Evolutionary conservation across 37 sponge, comb jelly and placozoan genomes (phyloP), one percentile per base, ranked within the genome.

Genomic region (Halichondria panicea): DNA sequence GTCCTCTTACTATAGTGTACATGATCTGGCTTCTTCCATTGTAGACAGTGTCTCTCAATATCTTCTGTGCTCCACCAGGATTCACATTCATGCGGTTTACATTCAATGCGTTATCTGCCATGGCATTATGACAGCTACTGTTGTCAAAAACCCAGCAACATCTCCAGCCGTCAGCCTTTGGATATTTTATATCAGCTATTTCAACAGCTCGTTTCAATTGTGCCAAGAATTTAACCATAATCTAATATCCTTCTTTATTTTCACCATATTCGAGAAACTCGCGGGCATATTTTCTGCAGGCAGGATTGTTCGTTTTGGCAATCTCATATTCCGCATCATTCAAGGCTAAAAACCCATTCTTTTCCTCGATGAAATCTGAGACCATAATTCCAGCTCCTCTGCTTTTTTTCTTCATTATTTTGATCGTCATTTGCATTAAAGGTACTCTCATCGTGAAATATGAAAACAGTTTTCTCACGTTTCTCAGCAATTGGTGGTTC

Each of bases 171-270:
- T 53, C 58, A 27, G 22, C 18, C 27, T 72, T 53, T 7, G 72
- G 58, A 72, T 72, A 55, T 55, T 72, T 72, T 5, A 55, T 35
- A 19, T 72, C 72, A 30, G 72, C 72, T 24, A 57, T 56, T 36
- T 43, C 37, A 9, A 72, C 41, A 32, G 66, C 73, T 40, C 31
- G 15, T 42, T 70, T 43, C 41, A 84, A 46, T 64, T 84, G 71
- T 3, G 25, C 30, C 34, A 83, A 59, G 43, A 68, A 84, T 63
- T 70, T 76, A 15, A 77, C 64, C 2, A 52, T 24, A 9, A 41
- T 84, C 77, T 71, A 84, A 61, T 70, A 84, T 1, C 84, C 76
- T 21, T 84, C 76, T 30, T 25, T 28, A 21, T 4, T 34, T 43
- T 43, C 25, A 6, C 59, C 59, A 58, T 58, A 58, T 7, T 24